These are phyloP conservation scores for Propithecus perrieri DNA, from an alignment of 2,797 vertebrate species.

Conservation along the genomic window DNA sequence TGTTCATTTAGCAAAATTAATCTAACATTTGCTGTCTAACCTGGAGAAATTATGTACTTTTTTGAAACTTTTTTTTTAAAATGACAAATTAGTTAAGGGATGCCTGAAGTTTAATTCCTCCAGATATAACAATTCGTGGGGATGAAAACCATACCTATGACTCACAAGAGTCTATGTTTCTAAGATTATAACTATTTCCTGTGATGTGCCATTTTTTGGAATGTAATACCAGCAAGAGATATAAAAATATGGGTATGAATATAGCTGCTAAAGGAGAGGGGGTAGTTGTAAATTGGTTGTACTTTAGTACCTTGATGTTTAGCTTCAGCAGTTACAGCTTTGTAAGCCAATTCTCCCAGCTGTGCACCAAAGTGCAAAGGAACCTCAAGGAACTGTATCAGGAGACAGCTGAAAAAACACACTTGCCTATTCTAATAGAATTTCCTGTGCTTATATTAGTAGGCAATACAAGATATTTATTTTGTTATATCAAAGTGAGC, in stretches of 20 bases:
- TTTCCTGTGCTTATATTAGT: neutral
- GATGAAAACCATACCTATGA: neutral
- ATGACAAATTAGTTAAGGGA: neutral
- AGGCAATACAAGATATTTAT: neutral
- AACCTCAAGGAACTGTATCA: neutral
- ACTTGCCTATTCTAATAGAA: neutral
- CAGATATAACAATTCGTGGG: neutral
- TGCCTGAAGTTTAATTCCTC: neutral
- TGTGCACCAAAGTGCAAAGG: neutral
- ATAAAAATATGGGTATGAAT: neutral
- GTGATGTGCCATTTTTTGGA: neutral
- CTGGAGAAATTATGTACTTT: neutral
- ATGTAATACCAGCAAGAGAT: neutral
- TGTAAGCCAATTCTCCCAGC: neutral
- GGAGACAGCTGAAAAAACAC: neutral
- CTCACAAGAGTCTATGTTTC: neutral
- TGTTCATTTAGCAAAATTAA: neutral
- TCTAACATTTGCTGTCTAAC: neutral
- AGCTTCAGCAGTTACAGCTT: neutral
- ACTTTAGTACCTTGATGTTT: neutral
- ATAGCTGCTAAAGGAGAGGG: neutral
- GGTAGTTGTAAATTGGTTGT: neutral
- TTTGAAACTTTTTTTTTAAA: neutral
- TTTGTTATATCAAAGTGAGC: neutral
- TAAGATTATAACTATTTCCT: neutral